Conservation (phyloP, 2,113 vertebrate species). For the Anoura caudifer region DNA sequence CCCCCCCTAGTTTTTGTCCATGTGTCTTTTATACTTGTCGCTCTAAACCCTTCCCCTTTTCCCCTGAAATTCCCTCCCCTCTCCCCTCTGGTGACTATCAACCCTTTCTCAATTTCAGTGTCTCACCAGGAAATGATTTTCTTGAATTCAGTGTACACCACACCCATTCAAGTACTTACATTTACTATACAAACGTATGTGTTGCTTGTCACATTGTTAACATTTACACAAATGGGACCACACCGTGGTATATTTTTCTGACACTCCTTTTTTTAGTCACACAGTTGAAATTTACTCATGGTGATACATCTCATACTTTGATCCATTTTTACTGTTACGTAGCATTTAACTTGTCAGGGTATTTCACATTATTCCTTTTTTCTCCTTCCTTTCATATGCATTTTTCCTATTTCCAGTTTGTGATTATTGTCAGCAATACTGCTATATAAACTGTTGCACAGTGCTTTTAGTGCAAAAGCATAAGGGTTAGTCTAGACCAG, state of each 20-base stretch:
- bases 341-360: background rate
- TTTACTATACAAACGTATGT: background rate
- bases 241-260: background rate
- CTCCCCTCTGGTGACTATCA: too few relatives aligned
- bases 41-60: too few relatives aligned
- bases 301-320: background rate
- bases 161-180: background rate
- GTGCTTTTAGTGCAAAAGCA: background rate
- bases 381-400: background rate
- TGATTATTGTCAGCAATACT: background rate
- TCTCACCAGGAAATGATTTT: too few relatives aligned
- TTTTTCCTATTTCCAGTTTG: background rate
- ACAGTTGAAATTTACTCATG: background rate
- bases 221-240: background rate
- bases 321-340: background rate
- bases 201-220: background rate
- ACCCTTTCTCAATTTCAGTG: too few relatives aligned
- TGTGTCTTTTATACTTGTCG: too few relatives aligned
- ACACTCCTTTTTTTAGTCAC: background rate
- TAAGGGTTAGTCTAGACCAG: background rate
- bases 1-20: too few relatives aligned
- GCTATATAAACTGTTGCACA: background rate
- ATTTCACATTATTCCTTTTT: background rate
- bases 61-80: too few relatives aligned
- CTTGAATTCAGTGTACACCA: background rate